A percentile compares a stretch with the other conserved stretches of the same genome.
Conservation (phyloP, 2,888 invertebrate species). For the Lasioglossum vierecki region DNA sequence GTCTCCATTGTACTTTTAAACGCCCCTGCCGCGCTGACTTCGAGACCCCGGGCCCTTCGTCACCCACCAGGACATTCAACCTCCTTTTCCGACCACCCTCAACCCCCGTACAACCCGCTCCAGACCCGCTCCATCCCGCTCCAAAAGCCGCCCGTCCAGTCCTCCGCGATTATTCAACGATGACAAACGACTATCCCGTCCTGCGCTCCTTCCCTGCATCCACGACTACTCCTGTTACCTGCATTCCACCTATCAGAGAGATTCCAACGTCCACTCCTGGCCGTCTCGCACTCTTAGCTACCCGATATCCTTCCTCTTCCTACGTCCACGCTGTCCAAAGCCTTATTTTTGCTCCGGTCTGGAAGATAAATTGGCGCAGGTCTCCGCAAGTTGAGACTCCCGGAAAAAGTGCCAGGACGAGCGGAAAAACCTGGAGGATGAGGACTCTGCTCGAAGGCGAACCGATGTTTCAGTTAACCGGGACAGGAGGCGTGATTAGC, state of each 20-base stretch:
- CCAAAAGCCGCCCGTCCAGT: slow-evolving; percentile 44
- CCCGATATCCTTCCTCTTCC: slow-evolving; percentile 10
- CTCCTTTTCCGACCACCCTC: slow-evolving; percentile 13
- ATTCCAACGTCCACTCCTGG: slow-evolving; percentile 28
- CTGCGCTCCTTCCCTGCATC: slow-evolving; percentile 61
- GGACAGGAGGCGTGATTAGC: slow-evolving; percentile 52
- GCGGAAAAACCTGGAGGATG: not conserved
- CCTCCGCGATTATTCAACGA: slow-evolving; percentile 78
- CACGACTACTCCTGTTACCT: slow-evolving; percentile 57
- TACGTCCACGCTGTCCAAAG: not conserved
- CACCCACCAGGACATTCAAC: slow-evolving; percentile 49
- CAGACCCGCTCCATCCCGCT: not conserved
- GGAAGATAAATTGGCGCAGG: slow-evolving; percentile 64
- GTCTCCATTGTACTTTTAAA: slow-evolving; percentile 80
- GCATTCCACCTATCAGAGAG: slow-evolving; percentile 48
- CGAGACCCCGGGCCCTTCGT: not conserved
- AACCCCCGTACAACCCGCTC: not conserved
- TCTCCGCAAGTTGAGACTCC: slow-evolving; percentile 30
- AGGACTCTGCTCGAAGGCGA: slow-evolving; percentile 10
- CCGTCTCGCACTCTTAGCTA: not conserved
- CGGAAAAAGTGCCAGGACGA: not conserved
- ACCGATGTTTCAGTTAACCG: slow-evolving; percentile 27
- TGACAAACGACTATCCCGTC: slow-evolving; percentile 78
- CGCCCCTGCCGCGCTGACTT: slow-evolving; percentile 54
- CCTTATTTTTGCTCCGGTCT: slow-evolving; percentile 60